Percentiles rank a stretch among this genome's conserved stretches.
Conservation (phyloP, 2,888 invertebrate species). For the Ophion obscuratus region DNA sequence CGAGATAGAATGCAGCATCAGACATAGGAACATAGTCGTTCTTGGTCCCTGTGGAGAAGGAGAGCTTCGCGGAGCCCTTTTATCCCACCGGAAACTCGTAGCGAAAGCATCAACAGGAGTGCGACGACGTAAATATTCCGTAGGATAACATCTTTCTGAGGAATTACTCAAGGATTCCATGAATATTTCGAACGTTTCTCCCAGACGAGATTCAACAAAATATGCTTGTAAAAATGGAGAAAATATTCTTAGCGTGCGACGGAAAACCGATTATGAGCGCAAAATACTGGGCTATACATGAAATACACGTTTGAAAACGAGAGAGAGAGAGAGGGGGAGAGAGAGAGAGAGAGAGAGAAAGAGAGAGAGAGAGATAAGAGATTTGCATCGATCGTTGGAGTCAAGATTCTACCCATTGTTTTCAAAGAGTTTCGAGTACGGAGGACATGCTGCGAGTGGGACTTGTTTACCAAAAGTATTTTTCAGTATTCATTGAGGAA, state of each 20-base stretch:
- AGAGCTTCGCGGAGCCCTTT: slow-evolving; percentile 43
- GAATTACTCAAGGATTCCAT: slow-evolving; percentile 72
- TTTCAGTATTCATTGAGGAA: slow-evolving; percentile 49
- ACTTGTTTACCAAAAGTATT: slow-evolving; percentile 73
- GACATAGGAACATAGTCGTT: slow-evolving; percentile 22
- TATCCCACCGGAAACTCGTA: slow-evolving; percentile 42
- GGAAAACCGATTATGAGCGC: slow-evolving; percentile 61
- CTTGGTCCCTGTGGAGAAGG: slow-evolving; percentile 46
- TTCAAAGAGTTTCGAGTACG: slow-evolving; percentile 63
- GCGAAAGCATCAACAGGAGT: slow-evolving; percentile 13
- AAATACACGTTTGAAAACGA: neutral
- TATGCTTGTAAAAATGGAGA: slow-evolving; percentile 71
- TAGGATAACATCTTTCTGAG: slow-evolving; percentile 45
- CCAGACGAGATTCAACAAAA: slow-evolving; percentile 70
- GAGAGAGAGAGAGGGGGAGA: too few relatives aligned
- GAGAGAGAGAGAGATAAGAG: slow-evolving; percentile 16
- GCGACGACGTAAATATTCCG: slow-evolving; percentile 8
- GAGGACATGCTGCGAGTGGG: slow-evolving; percentile 72
- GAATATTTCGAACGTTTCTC: slow-evolving; percentile 72
- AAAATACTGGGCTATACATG: neutral
- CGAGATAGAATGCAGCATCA: slow-evolving; percentile 21
- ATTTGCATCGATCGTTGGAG: neutral
- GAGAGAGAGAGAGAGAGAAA: too few relatives aligned
- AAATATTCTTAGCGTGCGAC: slow-evolving; percentile 67
- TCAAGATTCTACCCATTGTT: slow-evolving; percentile 23